Evolutionary conservation across 2,113 vertebrate genomes (phyloP).

Genomic region (Clupea harengus): DNA sequence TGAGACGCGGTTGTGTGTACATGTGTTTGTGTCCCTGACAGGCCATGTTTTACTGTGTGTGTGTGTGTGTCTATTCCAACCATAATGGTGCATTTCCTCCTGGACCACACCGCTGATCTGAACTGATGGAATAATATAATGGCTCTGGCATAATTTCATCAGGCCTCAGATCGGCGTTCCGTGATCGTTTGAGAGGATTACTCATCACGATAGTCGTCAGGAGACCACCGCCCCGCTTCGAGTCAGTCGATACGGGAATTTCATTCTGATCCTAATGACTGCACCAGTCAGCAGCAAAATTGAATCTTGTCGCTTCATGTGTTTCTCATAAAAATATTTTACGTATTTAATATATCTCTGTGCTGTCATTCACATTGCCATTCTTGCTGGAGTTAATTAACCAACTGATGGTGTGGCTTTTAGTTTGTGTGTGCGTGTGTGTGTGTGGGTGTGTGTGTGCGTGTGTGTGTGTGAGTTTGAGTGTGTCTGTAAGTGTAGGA

Average conservation of each 20-base stretch:
- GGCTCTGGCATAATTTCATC: slow-evolving; percentile 70
- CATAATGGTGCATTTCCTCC: neutral
- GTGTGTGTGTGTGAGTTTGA: neutral
- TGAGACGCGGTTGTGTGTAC: neutral
- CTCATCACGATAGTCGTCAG: slow-evolving; percentile 61
- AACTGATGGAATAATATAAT: slow-evolving; percentile 71
- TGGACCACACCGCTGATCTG: slow-evolving; percentile 53
- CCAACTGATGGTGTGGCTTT: neutral
- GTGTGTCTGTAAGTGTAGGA: neutral
- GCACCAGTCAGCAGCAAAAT: slow-evolving; percentile 58
- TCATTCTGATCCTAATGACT: slow-evolving; percentile 70
- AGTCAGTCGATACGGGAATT: slow-evolving; percentile 63
- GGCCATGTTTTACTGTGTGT: neutral
- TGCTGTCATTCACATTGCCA: neutral
- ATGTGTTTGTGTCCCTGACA: slow-evolving; percentile 1
- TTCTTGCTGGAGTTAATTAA: neutral
- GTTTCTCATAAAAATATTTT: slow-evolving; percentile 42
- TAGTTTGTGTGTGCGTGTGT: neutral
- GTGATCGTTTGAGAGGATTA: slow-evolving; percentile 71
- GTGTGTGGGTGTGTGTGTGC: neutral
- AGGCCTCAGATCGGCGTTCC: slow-evolving; percentile 61
- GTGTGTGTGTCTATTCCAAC: neutral
- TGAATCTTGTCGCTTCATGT: slow-evolving; percentile 43
- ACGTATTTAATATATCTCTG: neutral
- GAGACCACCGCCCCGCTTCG: slow-evolving; percentile 41